phyloP scores from a whole-genome alignment of 2,113 vertebrate species.

The Burhinus bistriatus region DNA sequence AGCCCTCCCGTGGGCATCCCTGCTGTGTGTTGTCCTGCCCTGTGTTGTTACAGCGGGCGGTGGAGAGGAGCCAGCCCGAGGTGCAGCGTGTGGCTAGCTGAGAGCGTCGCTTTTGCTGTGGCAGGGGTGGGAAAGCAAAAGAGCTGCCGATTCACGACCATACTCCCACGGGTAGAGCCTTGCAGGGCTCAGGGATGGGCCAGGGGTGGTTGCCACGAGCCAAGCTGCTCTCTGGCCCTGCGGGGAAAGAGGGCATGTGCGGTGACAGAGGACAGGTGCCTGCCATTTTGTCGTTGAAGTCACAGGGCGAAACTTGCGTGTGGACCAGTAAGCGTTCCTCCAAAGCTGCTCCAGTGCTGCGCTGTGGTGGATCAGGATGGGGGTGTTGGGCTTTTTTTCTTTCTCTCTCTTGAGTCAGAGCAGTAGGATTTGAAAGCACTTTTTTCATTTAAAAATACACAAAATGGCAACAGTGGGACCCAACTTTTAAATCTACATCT shows the following conservation, averaged over 20 bases:
- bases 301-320: accelerated
- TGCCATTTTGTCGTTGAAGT: background rate
- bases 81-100: too few species aligned
- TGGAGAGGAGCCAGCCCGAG: background rate
- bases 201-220: background rate
- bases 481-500: background rate
- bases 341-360: background rate
- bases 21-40: background rate
- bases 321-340: background rate
- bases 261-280: accelerated
- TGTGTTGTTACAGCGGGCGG: accelerated
- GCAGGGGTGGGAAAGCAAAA: background rate
- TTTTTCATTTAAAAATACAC: background rate
- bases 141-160: accelerated
- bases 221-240: background rate
- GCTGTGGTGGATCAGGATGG: background rate
- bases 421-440: background rate
- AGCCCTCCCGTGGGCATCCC: background rate
- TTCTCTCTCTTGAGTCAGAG: background rate
- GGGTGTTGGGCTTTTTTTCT: background rate
- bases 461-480: background rate
- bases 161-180: background rate
- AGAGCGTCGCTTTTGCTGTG: background rate
- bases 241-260: accelerated
- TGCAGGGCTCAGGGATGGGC: too few species aligned